Base-by-base conservation (phyloP, 2,888 invertebrate species). In the Laothoe populi region DNA sequence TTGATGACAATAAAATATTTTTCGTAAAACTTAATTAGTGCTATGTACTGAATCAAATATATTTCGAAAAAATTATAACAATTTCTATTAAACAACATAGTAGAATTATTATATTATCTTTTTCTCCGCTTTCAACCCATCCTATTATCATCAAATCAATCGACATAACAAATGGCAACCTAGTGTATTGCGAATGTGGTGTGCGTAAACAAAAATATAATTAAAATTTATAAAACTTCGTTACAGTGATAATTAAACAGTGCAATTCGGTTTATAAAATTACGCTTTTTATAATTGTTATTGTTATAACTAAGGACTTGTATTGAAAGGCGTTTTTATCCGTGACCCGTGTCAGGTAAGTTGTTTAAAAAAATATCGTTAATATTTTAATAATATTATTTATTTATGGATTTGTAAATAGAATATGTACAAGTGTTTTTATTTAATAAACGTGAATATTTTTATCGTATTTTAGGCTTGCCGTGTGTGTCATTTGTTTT, bases 201-300 rank as follows among this genome's bases (percentile, higher is more conserved):
- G 70, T 74, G 75, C 72, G 74, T 76, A 78, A 79, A 79, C 75
- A 77, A 75, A 59, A 68, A 62, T 38, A 38, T 16, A n/a, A 2
- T 35, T 35, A 23, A 1, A 48, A 10, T 38, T n/a, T 8, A 21
- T 7, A 38, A 40, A 10, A 38, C 4, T 42, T 45, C 21, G 19
- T 26, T 24, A 8, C 16, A 42, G 38, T 23, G 35, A 10, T 38
- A 24, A 48, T 13, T 13, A 40, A 24, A 24, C 4, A 48, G n/a
- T 60, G 40, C 48, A 48, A 49, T 60, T 26, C 40, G 11, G 23
- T 48, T 40, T 40, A 16, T 16, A 19, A 13, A 26, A 42, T 44
- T 26, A 26, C 23, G 49, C 24, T 11, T 49, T 60, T 49, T 5
- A 38, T 48, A 24, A 13, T 7, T 16, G n/a, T 16, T 49, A 49